phyloP scores from a whole-genome alignment of 2,888 invertebrate genomes.

The Hirtodrosophila histrioides region DNA sequence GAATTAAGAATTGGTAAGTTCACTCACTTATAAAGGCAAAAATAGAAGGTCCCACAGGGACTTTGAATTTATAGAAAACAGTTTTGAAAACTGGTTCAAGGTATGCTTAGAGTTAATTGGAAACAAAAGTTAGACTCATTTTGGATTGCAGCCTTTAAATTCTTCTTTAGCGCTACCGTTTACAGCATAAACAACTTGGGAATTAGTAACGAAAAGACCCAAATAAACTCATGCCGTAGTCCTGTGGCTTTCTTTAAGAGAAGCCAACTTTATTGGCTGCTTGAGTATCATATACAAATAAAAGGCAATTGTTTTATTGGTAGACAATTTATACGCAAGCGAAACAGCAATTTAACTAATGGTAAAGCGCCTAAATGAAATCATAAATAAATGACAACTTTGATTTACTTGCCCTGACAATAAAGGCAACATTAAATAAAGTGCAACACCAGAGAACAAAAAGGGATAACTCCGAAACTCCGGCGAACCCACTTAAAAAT shows the following conservation, averaged over 20 bases:
- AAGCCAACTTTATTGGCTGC: too few relatives aligned
- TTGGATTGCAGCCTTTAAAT: too few relatives aligned
- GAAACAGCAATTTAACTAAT: conserved; percentile 61
- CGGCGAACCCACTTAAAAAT: conserved; percentile 45
- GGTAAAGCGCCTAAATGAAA: conserved; percentile 52
- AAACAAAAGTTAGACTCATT: too few relatives aligned
- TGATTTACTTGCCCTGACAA: conserved; percentile 69
- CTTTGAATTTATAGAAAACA: not conserved
- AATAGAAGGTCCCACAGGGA: not conserved
- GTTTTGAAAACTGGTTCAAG: not conserved
- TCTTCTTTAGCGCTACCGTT: too few relatives aligned
- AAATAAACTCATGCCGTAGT: too few relatives aligned
- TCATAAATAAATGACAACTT: conserved; percentile 66
- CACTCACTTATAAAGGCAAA: conserved; percentile 12
- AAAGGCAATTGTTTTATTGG: not conserved
- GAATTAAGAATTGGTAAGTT: too few relatives aligned
- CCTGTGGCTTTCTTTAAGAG: too few relatives aligned
- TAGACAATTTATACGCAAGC: too few relatives aligned
- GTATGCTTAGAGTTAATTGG: not conserved
- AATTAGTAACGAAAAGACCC: too few relatives aligned
- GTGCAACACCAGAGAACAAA: conserved; percentile 44
- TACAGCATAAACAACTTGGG: too few relatives aligned
- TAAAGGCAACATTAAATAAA: conserved; percentile 67
- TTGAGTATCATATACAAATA: not conserved
- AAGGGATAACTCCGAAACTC: conserved; percentile 44